phyloP scores from a whole-genome alignment of 2,113 vertebrate genomes.

The Osmerus eperlanus region DNA sequence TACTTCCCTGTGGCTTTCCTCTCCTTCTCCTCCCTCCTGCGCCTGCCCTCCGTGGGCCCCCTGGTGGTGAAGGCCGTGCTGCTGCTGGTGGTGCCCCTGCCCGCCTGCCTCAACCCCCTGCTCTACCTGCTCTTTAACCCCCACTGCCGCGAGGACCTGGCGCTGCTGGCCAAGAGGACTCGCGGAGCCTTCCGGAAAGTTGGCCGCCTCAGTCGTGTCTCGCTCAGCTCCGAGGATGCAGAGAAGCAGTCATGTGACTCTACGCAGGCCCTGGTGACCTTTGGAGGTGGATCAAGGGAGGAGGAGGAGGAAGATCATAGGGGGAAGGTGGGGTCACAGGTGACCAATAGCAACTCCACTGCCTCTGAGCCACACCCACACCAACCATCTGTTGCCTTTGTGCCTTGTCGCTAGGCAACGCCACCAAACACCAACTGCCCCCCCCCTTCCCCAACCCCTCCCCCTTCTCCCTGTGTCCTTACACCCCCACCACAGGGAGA shows the following conservation, averaged over 20 bases:
- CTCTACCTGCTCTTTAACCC: constrained; percentile 93
- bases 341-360: background rate
- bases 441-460: background rate
- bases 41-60: constrained; percentile 79
- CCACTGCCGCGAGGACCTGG: constrained; percentile 85
- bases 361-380: constrained; percentile 64
- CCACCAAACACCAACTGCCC: background rate
- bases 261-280: constrained; percentile 84
- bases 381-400: constrained; percentile 72
- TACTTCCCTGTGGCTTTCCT: constrained; percentile 90
- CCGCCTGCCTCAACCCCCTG: constrained; percentile 88
- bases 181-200: constrained; percentile 60
- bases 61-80: constrained; percentile 85
- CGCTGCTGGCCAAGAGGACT: constrained; percentile 71
- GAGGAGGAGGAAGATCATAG: constrained; percentile 59
- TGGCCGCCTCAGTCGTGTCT: constrained; percentile 70
- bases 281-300: constrained; percentile 67
- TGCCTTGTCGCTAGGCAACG: constrained; percentile 65
- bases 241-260: constrained; percentile 95
- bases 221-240: constrained; percentile 80
- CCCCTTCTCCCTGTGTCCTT: background rate
- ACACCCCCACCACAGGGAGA: background rate
- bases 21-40: constrained; percentile 86
- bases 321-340: constrained; percentile 56
- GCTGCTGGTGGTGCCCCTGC: constrained; percentile 84